Conservation (phyloP, 2,888 invertebrate genomes). For the Sinodicranocentrus sp. region DNA sequence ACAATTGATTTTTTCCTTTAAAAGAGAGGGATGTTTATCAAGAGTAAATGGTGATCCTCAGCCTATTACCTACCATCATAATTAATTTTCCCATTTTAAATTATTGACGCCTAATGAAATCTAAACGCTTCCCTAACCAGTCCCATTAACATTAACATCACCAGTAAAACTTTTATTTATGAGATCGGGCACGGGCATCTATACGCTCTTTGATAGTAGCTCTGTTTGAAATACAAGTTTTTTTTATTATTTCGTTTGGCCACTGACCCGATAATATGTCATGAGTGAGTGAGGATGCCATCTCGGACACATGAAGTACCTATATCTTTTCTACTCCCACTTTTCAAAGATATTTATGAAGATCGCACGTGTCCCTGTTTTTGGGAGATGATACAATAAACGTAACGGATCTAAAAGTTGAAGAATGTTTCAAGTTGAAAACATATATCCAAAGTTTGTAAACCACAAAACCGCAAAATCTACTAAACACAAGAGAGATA, state of each 20-base stretch:
- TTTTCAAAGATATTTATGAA: neutral
- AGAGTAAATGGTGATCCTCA: no score
- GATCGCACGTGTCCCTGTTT: conserved; percentile 56
- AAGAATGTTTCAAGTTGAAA: conserved; percentile 22
- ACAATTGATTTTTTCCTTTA: neutral
- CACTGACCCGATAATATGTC: conserved; percentile 55
- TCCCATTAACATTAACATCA: conserved; percentile 63
- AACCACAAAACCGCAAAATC: conserved; percentile 42
- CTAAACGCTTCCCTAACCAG: conserved; percentile 57
- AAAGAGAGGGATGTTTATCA: neutral
- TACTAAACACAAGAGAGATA: neutral
- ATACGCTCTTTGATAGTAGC: neutral
- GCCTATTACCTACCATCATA: conserved; percentile 39
- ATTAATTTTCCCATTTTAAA: conserved; percentile 63
- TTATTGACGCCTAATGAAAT: conserved; percentile 71
- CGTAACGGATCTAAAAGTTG: conserved; percentile 47
- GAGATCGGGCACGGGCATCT: conserved; percentile 18
- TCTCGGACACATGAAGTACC: neutral
- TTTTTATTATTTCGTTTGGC: conserved; percentile 29
- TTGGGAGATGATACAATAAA: conserved; percentile 31
- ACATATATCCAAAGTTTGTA: no score
- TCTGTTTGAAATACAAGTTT: conserved; percentile 27
- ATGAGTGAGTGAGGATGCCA: neutral
- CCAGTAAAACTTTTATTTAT: conserved; percentile 49
- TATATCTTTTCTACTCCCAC: neutral